Base-by-base conservation (phyloP, 2,888 invertebrate genomes). In the Malacosoma neustria region DNA sequence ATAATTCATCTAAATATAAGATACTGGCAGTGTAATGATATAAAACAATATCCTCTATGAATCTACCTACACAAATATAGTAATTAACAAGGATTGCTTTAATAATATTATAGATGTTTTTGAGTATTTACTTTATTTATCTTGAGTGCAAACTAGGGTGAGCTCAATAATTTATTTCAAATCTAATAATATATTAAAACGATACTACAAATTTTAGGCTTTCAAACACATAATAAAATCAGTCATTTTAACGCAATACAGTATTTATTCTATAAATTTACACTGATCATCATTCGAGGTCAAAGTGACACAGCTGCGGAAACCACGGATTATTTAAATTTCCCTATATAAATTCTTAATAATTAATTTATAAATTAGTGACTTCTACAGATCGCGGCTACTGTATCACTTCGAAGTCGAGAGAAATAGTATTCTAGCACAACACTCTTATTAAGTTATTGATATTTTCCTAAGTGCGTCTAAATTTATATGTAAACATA, bases 391-490 rank as follows among this genome's bases (percentile, higher is more conserved):
- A 72, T 66, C 62, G 57, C 68, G 57, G 61, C 51, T 71, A 70
- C 72, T 77, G 70, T 82, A 75, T 81, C 81, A 73, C 77, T 62
- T 73, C 79, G 70, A 73, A 59, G 71, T 73, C 80, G 79, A 71
- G 64, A 59, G 66, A 71, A 61, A 72, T 80, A 73, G 66, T 73
- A 74, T 64, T 77, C 84, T 85, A 84, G 81, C 85, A 85, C 85
- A 84, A 84, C 85, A 84, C 84, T 85, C 84, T 85, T 82, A 85
- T 75, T 82, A 82, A 81, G 79, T 82, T 84, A 84, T 84, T 85
- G 85, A 84, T 85, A 84, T 85, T 82, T 82, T 72, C 66, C 85
- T 85, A 85, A 76, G 85, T 85, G 85, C 85, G 79, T 79, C 85
- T 85, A 85, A 82, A 69, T 72, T 80, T 82, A 80, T 80, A 73